Percentiles rank a stretch among this genome's conserved stretches.
Conservation (phyloP, 2,797 vertebrate species). For the Tachyglossus aculeatus region DNA sequence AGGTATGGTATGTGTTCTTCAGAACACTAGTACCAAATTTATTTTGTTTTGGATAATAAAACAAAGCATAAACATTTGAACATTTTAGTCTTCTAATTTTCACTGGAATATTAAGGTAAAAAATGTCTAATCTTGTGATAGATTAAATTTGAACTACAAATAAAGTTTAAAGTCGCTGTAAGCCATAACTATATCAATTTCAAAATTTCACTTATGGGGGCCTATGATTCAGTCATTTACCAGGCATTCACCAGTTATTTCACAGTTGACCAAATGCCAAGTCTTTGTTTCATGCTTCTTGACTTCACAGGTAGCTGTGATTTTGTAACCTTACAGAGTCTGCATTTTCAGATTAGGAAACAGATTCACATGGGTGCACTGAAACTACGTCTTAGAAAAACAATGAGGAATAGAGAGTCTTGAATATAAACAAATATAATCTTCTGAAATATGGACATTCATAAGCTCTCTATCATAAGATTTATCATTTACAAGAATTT, state of each 20-base stretch:
- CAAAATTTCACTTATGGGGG: slow-evolving; percentile 53
- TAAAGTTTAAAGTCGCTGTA: slow-evolving; percentile 41
- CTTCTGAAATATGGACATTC: too few species aligned
- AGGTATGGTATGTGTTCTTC: too few species aligned
- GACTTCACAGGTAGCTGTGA: slow-evolving; percentile 42
- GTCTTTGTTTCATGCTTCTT: slow-evolving; percentile 43
- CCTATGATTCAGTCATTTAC: slow-evolving; percentile 51
- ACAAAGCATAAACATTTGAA: too few species aligned
- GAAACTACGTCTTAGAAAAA: not conserved
- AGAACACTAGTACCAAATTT: too few species aligned
- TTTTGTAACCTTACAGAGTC: slow-evolving; percentile 33
- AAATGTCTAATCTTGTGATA: too few species aligned
- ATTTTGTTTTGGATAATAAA: too few species aligned
- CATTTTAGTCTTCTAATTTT: too few species aligned
- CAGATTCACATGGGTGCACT: not conserved
- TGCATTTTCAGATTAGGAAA: slow-evolving; percentile 35
- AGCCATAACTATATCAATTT: slow-evolving; percentile 51
- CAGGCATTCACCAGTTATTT: slow-evolving; percentile 56
- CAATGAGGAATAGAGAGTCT: slow-evolving; percentile 9
- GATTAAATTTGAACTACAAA: too few species aligned
- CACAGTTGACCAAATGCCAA: slow-evolving; percentile 44
- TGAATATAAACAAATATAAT: not conserved
- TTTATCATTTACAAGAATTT: too few species aligned
- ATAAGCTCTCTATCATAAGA: too few species aligned
- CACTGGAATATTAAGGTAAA: too few species aligned